phyloP scores from a whole-genome alignment of 2,888 invertebrate genomes.

The Watsonalla binaria region DNA sequence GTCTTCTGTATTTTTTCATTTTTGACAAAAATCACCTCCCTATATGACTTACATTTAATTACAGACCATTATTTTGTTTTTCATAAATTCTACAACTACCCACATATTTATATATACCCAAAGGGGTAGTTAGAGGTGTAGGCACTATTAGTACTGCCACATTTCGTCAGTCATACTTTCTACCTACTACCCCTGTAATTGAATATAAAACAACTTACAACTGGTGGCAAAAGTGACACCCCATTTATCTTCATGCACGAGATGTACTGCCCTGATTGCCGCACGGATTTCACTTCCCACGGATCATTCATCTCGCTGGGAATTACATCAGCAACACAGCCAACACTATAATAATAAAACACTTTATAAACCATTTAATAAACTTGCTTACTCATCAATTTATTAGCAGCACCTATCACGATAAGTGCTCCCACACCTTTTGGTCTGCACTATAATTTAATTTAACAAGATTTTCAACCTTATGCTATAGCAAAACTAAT shows the following conservation, averaged over 20 bases:
- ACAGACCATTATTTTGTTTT: too few relatives aligned
- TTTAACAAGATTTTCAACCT: conserved; percentile 3
- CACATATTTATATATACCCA: background rate
- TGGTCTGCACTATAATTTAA: conserved; percentile 21
- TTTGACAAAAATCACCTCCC: too few relatives aligned
- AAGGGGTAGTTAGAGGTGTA: background rate
- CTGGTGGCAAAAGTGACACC: conserved; percentile 85
- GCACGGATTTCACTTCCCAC: conserved; percentile 70
- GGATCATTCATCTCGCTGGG: conserved; percentile 61
- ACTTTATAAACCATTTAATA: background rate
- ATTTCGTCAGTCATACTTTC: background rate
- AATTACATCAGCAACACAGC: conserved; percentile 17
- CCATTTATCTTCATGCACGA: conserved; percentile 87
- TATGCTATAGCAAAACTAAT: conserved; percentile 32
- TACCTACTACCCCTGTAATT: conserved; percentile 1
- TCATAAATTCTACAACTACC: too few relatives aligned
- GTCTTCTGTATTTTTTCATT: too few relatives aligned
- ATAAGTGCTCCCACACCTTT: conserved; percentile 31
- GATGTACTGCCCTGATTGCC: conserved; percentile 68
- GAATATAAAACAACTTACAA: conserved; percentile 74
- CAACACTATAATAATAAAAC: conserved; percentile 11
- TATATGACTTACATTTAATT: too few relatives aligned
- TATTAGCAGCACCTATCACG: conserved; percentile 12
- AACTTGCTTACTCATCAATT: conserved; percentile 7
- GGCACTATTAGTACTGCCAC: too few relatives aligned